Evolutionary conservation across 2,797 vertebrate species (phyloP).

Genomic region (Cryptoprocta ferox): DNA sequence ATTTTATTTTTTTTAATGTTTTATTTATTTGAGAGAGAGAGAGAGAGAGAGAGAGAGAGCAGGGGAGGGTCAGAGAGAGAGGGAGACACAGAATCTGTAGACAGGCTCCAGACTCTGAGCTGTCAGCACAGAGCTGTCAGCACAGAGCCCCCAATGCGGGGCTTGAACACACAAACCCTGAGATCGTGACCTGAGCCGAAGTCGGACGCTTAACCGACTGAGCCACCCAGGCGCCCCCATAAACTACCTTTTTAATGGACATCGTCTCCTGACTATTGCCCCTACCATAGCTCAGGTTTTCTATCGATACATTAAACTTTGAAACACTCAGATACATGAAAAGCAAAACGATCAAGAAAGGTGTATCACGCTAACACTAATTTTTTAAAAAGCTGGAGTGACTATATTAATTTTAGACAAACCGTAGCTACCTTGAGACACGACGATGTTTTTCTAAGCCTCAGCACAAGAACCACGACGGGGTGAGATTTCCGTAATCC

Average conservation of each 20-base stretch:
- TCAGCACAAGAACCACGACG: background rate
- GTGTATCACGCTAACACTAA: background rate
- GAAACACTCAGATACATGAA: background rate
- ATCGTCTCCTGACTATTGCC: background rate
- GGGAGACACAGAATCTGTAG: too few relatives aligned
- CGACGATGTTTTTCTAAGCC: background rate
- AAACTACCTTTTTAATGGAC: background rate
- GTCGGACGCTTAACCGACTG: too few relatives aligned
- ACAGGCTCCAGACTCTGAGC: too few relatives aligned
- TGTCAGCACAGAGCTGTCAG: too few relatives aligned
- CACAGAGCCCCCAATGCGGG: too few relatives aligned
- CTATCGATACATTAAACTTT: background rate
- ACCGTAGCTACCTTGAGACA: background rate
- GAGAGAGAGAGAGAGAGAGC: too few relatives aligned
- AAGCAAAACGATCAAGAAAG: background rate
- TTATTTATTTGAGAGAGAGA: too few relatives aligned
- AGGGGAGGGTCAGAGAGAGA: too few relatives aligned
- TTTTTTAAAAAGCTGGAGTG: background rate
- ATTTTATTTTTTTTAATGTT: too few relatives aligned
- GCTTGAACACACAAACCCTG: too few relatives aligned
- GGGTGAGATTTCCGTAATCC: background rate
- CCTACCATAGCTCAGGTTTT: background rate
- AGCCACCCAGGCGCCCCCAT: too few relatives aligned
- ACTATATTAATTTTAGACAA: background rate
- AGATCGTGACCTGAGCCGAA: too few relatives aligned